phyloP scores from a whole-genome alignment of 37 sponge, comb jelly and placozoan species.

The Spongia lamella region DNA sequence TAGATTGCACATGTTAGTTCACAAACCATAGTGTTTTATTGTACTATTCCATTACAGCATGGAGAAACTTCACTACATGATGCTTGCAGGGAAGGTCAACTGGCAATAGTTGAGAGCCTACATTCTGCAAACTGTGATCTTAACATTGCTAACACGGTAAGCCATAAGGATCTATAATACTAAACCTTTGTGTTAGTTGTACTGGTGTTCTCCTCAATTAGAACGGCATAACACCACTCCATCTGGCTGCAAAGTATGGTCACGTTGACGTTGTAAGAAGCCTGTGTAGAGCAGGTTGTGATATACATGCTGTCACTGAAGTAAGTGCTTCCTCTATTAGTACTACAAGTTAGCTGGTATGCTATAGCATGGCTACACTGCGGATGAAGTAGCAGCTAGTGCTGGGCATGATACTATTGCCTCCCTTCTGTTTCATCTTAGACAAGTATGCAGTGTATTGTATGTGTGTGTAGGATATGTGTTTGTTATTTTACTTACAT shows the following conservation, averaged over 20 bases:
- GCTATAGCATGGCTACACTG: constrained; percentile 64
- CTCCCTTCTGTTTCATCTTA: constrained; percentile 53
- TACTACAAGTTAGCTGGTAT: background rate
- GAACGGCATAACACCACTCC: constrained; percentile 77
- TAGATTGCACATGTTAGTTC: too few relatives aligned
- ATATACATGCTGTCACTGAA: constrained; percentile 53
- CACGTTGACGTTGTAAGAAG: constrained; percentile 76
- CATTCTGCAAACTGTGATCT: constrained; percentile 68
- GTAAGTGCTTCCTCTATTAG: constrained; percentile 17
- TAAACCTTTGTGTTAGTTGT: background rate
- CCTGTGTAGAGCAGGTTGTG: constrained; percentile 75
- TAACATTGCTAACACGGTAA: constrained; percentile 66
- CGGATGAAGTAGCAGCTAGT: constrained; percentile 71
- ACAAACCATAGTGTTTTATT: background rate
- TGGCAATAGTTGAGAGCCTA: constrained; percentile 72
- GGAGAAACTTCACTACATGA: constrained; percentile 79
- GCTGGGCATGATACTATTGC: constrained; percentile 54
- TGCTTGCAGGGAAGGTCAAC: constrained; percentile 84
- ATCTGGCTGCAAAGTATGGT: constrained; percentile 82
- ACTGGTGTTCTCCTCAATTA: background rate
- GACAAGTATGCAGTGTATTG: constrained; percentile 39
- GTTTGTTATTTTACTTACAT: too few relatives aligned
- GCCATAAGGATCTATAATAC: background rate
- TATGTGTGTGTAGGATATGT: background rate
- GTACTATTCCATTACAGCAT: constrained; percentile 22